phyloP scores from a whole-genome alignment of 2,888 invertebrate genomes.

The Tenodera sinensis region DNA sequence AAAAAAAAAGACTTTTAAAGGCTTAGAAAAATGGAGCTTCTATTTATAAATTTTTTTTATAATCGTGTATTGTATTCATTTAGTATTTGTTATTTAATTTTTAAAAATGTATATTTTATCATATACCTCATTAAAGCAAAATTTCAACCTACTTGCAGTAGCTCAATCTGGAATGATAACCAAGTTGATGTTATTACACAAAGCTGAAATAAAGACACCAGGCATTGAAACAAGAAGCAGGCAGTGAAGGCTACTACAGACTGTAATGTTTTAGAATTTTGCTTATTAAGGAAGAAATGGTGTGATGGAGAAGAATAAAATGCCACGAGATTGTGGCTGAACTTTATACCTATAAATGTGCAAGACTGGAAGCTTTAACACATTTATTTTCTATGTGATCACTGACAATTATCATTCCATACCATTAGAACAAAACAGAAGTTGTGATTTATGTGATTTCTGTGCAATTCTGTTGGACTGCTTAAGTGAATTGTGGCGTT shows the following conservation, averaged over 20 bases:
- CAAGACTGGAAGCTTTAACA: not conserved
- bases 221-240: not conserved
- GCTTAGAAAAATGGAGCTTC: too few species aligned
- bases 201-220: not conserved
- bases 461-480: not conserved
- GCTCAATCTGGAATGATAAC: not conserved
- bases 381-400: not conserved
- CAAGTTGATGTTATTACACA: not conserved
- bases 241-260: not conserved
- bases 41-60: too few species aligned
- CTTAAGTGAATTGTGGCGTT: not conserved
- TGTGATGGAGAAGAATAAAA: not conserved
- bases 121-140: too few species aligned
- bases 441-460: not conserved
- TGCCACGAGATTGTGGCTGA: too few species aligned
- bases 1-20: too few species aligned
- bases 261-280: not conserved
- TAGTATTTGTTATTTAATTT: too few species aligned
- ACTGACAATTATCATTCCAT: not conserved
- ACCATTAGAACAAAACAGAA: not conserved
- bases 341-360: not conserved
- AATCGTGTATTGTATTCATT: too few species aligned
- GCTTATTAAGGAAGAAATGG: not conserved
- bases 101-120: too few species aligned
- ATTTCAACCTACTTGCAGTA: not conserved